Percentiles rank a stretch among this genome's conserved stretches.
Conservation (phyloP, 1,140 invertebrate genomes). For the Nixonia krombeini region DNA sequence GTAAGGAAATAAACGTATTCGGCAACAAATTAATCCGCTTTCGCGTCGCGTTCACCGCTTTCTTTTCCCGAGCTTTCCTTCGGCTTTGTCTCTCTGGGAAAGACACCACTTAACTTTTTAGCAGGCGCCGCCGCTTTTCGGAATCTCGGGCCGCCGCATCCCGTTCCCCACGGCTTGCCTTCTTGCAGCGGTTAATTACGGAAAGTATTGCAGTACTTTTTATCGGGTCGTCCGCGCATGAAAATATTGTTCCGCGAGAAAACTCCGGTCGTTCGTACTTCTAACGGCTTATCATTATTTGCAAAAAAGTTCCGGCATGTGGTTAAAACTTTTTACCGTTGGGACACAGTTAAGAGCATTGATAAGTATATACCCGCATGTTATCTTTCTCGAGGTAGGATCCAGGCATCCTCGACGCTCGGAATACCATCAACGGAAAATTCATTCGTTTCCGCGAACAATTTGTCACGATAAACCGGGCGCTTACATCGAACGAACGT, state of each 20-base stretch:
- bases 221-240: slow-evolving; percentile 55
- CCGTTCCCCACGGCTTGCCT: slow-evolving; percentile 16
- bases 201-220: slow-evolving; percentile 59
- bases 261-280: slow-evolving; percentile 46
- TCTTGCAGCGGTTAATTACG: slow-evolving; percentile 59
- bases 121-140: slow-evolving; percentile 11
- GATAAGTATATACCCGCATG: slow-evolving; percentile 36
- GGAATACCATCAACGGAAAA: slow-evolving; percentile 14
- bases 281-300: slow-evolving; percentile 58
- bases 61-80: slow-evolving; percentile 19
- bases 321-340: slow-evolving; percentile 45
- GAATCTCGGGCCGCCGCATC: background rate
- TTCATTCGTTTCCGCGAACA: slow-evolving; percentile 17
- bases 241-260: slow-evolving; percentile 56
- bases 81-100: slow-evolving; percentile 18
- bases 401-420: slow-evolving; percentile 13
- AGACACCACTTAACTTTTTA: slow-evolving; percentile 54
- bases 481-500: slow-evolving; percentile 3
- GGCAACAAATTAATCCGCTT: slow-evolving; percentile 51
- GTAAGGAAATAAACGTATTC: too few species aligned
- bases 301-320: slow-evolving; percentile 38
- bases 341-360: slow-evolving; percentile 41
- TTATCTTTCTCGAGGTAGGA: slow-evolving; percentile 25
- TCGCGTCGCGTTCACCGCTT: slow-evolving; percentile 18
- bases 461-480: slow-evolving; percentile 29